A percentile compares a stretch with the other conserved stretches of the same genome.
phyloP scores from a whole-genome alignment of 2,797 vertebrate genomes.

The Bryconaethiops microstoma region DNA sequence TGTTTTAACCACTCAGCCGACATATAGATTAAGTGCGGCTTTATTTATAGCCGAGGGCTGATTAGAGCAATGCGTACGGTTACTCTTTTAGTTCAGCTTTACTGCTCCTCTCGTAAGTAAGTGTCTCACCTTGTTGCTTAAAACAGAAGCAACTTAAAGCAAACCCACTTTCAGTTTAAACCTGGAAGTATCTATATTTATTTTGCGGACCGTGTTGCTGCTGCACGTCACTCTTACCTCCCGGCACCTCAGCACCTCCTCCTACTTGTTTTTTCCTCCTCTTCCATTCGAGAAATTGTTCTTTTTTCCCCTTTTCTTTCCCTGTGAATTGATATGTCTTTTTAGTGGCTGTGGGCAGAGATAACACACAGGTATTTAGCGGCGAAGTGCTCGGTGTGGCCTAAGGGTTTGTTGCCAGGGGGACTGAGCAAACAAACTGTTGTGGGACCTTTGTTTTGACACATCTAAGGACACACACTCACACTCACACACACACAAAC shows the following conservation, averaged over 20 bases:
- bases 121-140: neutral
- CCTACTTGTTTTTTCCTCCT: conserved; percentile 27
- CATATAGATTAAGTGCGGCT: conserved; percentile 73
- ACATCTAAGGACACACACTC: conserved; percentile 71
- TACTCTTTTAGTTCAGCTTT: neutral
- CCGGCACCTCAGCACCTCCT: conserved; percentile 1
- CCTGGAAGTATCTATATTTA: conserved; percentile 61
- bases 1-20: conserved; percentile 67
- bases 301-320: conserved; percentile 38
- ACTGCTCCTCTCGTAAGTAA: neutral
- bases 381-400: conserved; percentile 78
- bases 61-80: conserved; percentile 74
- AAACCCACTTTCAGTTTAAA: conserved; percentile 78
- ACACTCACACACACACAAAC: conserved; percentile 43
- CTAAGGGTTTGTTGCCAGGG: conserved; percentile 85
- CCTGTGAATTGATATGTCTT: conserved; percentile 49
- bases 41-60: conserved; percentile 81
- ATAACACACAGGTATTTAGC: conserved; percentile 70
- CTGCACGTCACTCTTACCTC: conserved; percentile 41
- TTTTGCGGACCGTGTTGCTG: conserved; percentile 57
- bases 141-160: conserved; percentile 67
- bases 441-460: conserved; percentile 78
- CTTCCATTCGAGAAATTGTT: conserved; percentile 24
- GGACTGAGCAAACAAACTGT: conserved; percentile 85
- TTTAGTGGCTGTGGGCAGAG: conserved; percentile 64